A percentile compares a stretch with the other conserved stretches of the same genome.
Conservation (phyloP, 64 coral and sea anemone species). For the Astreopora myriophthalma region DNA sequence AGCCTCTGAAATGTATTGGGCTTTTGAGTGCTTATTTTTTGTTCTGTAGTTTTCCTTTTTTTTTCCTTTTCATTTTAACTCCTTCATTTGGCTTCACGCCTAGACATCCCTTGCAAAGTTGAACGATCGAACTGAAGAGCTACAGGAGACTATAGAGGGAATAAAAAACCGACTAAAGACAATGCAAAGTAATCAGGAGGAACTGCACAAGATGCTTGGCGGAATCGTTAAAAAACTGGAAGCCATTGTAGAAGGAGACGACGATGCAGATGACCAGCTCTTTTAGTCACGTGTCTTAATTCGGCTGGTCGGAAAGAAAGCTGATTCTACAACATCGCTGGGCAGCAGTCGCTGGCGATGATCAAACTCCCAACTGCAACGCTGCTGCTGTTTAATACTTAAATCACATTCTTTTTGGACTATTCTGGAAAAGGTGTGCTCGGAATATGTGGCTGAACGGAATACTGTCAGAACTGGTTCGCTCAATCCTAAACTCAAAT, state of each 20-base stretch:
- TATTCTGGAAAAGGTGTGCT: no score
- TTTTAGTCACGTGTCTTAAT: conserved; percentile 11
- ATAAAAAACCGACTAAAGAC: conserved; percentile 36
- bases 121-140: conserved; percentile 42
- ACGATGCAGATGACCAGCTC: conserved; percentile 50
- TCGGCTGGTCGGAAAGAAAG: neutral
- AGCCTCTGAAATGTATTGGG: no score
- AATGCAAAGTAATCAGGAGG: conserved; percentile 51
- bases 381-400: no score
- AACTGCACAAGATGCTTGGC: conserved; percentile 62
- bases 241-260: conserved; percentile 60
- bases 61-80: neutral
- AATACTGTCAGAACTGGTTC: no score
- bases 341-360: neutral
- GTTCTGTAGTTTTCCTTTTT: no score
- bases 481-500: no score
- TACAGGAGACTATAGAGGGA: conserved; percentile 24
- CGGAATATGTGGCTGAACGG: no score
- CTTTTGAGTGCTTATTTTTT: no score
- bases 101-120: conserved; percentile 46
- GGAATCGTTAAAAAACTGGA: conserved; percentile 72
- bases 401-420: no score
- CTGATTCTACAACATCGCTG: neutral
- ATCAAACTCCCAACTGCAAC: neutral
- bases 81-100: neutral